These are phyloP conservation scores for Yasuhikotakia modesta DNA, from an alignment of 2,797 vertebrate species.

Conservation along the genomic window DNA sequence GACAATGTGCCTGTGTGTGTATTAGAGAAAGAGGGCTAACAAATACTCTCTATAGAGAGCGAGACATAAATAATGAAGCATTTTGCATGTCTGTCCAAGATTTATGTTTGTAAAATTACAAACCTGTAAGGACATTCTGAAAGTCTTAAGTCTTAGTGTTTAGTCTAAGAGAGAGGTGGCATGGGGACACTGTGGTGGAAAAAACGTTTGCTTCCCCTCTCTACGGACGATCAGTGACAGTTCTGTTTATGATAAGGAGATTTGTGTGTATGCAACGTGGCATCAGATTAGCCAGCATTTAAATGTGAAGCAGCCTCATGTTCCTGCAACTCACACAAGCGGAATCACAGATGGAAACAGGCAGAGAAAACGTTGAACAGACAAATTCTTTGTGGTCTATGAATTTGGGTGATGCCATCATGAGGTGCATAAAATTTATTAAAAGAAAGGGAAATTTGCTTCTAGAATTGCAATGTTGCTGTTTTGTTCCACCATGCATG, in stretches of 20 bases:
- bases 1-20: neutral
- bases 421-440: too few species aligned
- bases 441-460: too few species aligned
- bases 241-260: constrained; percentile 12
- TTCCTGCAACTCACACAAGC: neutral
- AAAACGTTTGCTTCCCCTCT: constrained; percentile 35
- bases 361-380: neutral
- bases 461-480: neutral
- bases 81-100: constrained; percentile 3
- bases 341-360: neutral
- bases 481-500: neutral
- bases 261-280: constrained; percentile 43
- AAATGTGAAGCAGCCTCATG: constrained; percentile 28
- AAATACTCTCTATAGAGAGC: constrained; percentile 4
- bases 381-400: too few species aligned
- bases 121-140: too few species aligned
- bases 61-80: neutral
- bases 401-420: too few species aligned
- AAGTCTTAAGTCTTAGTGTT: constrained; percentile 26
- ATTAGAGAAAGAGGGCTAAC: constrained; percentile 6
- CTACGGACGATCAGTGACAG: constrained; percentile 20
- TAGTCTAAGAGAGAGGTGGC: constrained; percentile 33
- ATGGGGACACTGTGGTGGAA: constrained; percentile 2
- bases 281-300: constrained; percentile 41
- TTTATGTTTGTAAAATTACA: too few species aligned